phyloP scores from a whole-genome alignment of 2,113 vertebrate genomes.

The Petaurus breviceps region DNA sequence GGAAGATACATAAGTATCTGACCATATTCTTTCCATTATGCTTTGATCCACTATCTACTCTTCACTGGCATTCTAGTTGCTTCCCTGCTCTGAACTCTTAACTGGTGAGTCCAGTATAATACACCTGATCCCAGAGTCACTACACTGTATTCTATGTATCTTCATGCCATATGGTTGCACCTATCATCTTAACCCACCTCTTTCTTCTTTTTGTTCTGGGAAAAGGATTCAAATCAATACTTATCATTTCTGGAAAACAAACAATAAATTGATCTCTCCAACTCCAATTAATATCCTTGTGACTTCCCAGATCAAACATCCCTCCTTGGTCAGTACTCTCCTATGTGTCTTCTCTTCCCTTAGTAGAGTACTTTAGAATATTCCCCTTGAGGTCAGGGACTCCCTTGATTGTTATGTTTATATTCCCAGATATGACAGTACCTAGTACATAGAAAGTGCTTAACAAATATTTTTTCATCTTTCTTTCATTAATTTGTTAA shows the following conservation, averaged over 20 bases:
- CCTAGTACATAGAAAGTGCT: background rate
- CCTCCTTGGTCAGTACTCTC: no score
- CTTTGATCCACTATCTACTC: background rate
- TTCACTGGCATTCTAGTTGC: background rate
- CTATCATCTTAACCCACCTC: background rate
- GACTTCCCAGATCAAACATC: background rate
- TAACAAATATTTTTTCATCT: background rate
- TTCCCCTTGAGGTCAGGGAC: background rate
- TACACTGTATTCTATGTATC: background rate
- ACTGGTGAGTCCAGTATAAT: background rate
- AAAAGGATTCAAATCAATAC: background rate
- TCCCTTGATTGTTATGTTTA: background rate
- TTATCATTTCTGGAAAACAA: background rate
- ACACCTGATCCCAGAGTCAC: background rate
- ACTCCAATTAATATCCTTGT: background rate
- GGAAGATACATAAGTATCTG: background rate
- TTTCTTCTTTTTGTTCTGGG: background rate
- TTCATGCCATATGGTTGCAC: background rate
- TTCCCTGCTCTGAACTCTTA: background rate
- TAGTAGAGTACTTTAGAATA: background rate
- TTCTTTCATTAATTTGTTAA: background rate
- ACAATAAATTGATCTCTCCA: background rate
- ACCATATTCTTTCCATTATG: background rate
- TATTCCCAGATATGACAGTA: background rate
- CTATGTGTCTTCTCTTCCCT: background rate